Evolutionary conservation across 2,797 vertebrate genomes (phyloP), one percentile per base, ranked within the genome.

Genomic region (Pachyuromys duprasi): DNA sequence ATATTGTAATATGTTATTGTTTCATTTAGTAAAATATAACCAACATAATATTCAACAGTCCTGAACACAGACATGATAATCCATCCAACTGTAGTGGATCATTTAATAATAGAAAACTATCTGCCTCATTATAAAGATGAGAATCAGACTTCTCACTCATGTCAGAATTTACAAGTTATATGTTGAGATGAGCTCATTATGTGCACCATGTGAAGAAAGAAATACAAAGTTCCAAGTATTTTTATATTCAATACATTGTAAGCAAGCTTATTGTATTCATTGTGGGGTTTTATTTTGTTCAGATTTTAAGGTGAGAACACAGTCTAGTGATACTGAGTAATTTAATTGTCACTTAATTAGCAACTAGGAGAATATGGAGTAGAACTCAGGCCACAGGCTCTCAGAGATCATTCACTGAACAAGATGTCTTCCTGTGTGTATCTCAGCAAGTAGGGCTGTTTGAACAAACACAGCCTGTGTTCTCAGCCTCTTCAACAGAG

Each of bases 361-460:
- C 39, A 82, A 86, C 42, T 45, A 9, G 17, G 24, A 65, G 39
- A 93, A 60, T 76, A 69, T 8, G 31, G 82, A 93, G 81, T 49
- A 90, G 67, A 95, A 90, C 60, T 18, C 49, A 62, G 55, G n/a
- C 4, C 3, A 18, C 79, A 60, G 60, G 76, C 80, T 90, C 95
- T 95, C 80, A 79, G 36, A 93, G 94, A 49, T 11, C 4, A n/a
- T 31, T 6, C 15, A 80, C 39, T 75, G 70, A 88, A 33, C 6
- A 55, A 57, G 36, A 53, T 57, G 33, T 3, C 80, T 89, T 86
- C 65, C 33, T 75, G 24, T 60, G 65, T 92, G 31, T 65, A 45
- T 79, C 81, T 94, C 74, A 36, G 83, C 14, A 18, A 96, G 76
- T 75, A 55, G 60, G 87, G 36, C 79, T 91, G 39, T 91, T 96